Evolutionary conservation across 2,113 vertebrate genomes (phyloP), one percentile per base, ranked within the genome.

Genomic region (Serilophus lunatus): DNA sequence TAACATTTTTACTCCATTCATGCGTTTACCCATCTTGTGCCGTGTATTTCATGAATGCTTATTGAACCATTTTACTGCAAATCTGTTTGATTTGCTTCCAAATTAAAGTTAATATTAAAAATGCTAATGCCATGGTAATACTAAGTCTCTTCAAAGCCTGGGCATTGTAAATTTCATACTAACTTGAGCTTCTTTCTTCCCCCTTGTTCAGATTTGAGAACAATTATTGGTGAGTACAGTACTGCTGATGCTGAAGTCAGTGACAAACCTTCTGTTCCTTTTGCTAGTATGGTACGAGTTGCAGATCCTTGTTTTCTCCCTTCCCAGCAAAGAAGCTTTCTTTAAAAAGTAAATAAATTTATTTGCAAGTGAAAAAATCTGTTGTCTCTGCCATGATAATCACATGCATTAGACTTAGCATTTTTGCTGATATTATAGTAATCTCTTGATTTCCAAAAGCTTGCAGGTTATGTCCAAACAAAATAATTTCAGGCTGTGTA

Each of bases 1-100:
- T 88, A 92, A 93, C 40, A 72, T 95, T 86, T 92, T 93, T 61
- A 61, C 53, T 88, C 60, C 81, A 18, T 84, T 91, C 45, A 29
- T 71, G 85, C 18, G 25, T 42, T 18, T 71, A 77, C 51, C 24
- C 11, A 10, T 88, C 31, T 90, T 80, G 42, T 86, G 59, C 76
- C 88, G 29, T 10, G 2, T 83, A 64, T 94, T 90, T 94, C 64
- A 74, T 80, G 75, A 75, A 28, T 68, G n/a, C 7, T 68, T 26
- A 4, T 51, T 88, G 56, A 93, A 80, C 36, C n/a, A 7, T 80
- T 89, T 82, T 70, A 56, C 76, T 45, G 42, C 49, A 81, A 38
- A 40, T 82, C 64, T 78, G n/a, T 38, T 88, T 84, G 81, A 78
- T 82, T 86, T 78, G 47, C 60, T 88, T 83, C 33, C 51, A 49